A percentile compares a stretch with the other conserved stretches of the same genome.
Evolutionary conservation across 2,113 vertebrate genomes (phyloP).

Genomic region (Eulacestoma nigropectus): DNA sequence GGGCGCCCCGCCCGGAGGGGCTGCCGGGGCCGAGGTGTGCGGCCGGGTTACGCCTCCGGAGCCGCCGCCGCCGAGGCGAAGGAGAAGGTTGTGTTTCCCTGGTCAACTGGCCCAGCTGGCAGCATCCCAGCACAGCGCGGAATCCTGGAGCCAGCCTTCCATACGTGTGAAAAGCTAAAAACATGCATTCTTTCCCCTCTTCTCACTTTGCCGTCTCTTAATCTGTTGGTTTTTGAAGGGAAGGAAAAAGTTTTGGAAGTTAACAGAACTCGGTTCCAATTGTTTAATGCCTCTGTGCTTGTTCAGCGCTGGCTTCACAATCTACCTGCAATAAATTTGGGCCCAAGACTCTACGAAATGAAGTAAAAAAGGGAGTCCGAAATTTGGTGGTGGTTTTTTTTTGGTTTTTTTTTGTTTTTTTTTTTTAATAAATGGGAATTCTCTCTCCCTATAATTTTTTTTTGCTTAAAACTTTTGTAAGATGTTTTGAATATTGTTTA

Average conservation of each 20-base stretch:
- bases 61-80: not conserved
- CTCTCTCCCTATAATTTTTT: fast-evolving
- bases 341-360: not conserved
- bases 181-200: fast-evolving
- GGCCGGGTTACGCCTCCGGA: not conserved
- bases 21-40: not conserved
- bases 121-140: not conserved
- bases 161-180: not conserved
- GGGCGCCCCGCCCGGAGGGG: not conserved
- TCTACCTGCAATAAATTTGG: not conserved
- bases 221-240: not conserved
- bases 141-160: not conserved
- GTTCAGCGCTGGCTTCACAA: fast-evolving
- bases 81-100: not conserved
- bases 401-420: too few relatives aligned
- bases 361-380: not conserved
- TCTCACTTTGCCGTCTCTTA: not conserved
- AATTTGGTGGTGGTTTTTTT: not conserved
- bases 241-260: not conserved
- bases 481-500: not conserved
- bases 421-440: not conserved
- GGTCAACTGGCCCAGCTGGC: not conserved
- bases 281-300: fast-evolving
- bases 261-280: not conserved
- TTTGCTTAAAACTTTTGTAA: not conserved